A percentile compares a stretch with the other conserved stretches of the same genome.
phyloP scores from a whole-genome alignment of 2,888 invertebrate genomes.

The Hypselothyrea guttata region DNA sequence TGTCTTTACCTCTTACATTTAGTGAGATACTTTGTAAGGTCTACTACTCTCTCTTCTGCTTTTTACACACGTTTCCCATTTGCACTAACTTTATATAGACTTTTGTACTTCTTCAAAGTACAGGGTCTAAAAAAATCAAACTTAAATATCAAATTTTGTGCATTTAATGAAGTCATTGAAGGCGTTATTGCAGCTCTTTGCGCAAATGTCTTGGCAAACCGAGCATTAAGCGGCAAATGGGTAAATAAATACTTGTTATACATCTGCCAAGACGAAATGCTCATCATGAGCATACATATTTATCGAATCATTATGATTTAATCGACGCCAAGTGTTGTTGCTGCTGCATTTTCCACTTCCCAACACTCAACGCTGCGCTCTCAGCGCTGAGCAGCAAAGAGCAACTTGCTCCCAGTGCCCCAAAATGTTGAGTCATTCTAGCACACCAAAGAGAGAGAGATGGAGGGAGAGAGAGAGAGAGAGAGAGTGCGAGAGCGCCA shows the following conservation, averaged over 20 bases:
- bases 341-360: slow-evolving; percentile 65
- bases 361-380: slow-evolving; percentile 46
- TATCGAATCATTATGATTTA: slow-evolving; percentile 39
- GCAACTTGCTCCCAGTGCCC: slow-evolving; percentile 36
- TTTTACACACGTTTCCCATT: too few species aligned
- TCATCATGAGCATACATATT: slow-evolving; percentile 30
- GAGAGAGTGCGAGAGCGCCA: slow-evolving; percentile 7
- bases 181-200: slow-evolving; percentile 50
- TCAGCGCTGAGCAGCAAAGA: slow-evolving; percentile 46
- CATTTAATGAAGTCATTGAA: slow-evolving; percentile 71
- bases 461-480: slow-evolving; percentile 12
- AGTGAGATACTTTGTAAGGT: too few species aligned
- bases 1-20: too few species aligned
- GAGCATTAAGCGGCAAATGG: slow-evolving; percentile 22
- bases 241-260: slow-evolving; percentile 51
- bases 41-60: too few species aligned
- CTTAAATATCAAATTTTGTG: slow-evolving; percentile 73
- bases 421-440: slow-evolving; percentile 34
- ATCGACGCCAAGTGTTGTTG: slow-evolving; percentile 26
- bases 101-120: too few species aligned
- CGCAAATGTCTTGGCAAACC: slow-evolving; percentile 22
- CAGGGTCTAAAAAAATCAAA: background rate
- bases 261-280: slow-evolving; percentile 59
- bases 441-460: slow-evolving; percentile 8
- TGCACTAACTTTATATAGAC: too few species aligned